These are phyloP conservation scores for Aphidoletes aphidimyza DNA, from an alignment of 2,888 invertebrate species.

Conservation along the genomic window DNA sequence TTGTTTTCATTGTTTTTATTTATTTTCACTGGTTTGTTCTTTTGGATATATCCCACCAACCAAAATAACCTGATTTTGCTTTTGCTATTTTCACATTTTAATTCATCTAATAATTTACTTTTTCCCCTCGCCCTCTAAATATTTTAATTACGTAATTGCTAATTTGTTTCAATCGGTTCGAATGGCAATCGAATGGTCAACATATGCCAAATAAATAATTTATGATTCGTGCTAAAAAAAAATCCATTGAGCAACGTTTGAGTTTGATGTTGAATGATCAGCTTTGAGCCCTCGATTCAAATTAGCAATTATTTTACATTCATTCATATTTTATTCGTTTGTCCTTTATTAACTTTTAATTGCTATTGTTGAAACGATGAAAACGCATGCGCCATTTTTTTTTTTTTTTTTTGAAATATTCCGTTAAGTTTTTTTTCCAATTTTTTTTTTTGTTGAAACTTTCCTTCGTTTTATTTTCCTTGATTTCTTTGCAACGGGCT, in stretches of 20 bases:
- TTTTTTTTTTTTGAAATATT: background rate
- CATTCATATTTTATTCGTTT: constrained; percentile 49
- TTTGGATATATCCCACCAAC: constrained; percentile 30
- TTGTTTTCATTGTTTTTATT: background rate
- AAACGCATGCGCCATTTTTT: constrained; percentile 29
- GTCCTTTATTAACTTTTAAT: constrained; percentile 24
- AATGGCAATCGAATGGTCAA: background rate
- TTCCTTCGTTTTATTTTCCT: constrained; percentile 3
- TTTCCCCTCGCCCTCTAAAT: background rate
- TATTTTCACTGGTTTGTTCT: constrained; percentile 36
- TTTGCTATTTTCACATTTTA: constrained; percentile 34
- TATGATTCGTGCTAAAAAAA: too few relatives aligned
- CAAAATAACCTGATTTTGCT: constrained; percentile 26
- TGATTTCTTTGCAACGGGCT: constrained; percentile 28
- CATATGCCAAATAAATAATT: too few relatives aligned
- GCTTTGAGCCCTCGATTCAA: background rate
- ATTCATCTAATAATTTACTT: constrained; percentile 20
- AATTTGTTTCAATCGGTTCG: background rate
- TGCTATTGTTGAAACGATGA: constrained; percentile 30
- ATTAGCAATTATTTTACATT: background rate
- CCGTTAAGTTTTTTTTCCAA: background rate
- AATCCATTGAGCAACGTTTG: background rate
- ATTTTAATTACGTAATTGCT: background rate
- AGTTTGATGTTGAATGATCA: background rate
- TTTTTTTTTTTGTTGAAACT: background rate